phyloP scores from a whole-genome alignment of 2,113 vertebrate species.

The Reinhardtius hippoglossoides region DNA sequence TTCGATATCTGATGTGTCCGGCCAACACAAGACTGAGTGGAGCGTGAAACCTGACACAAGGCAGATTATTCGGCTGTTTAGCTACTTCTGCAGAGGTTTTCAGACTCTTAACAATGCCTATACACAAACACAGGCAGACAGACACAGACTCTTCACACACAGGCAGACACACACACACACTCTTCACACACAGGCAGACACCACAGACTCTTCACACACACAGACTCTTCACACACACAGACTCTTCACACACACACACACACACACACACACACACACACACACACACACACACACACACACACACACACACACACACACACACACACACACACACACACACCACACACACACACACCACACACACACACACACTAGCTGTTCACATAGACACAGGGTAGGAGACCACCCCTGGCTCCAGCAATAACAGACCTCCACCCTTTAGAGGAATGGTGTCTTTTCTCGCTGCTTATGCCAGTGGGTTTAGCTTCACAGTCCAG shows the following conservation, averaged over 20 bases:
- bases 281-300: background rate
- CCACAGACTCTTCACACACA: too few species aligned
- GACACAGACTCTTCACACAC: slow-evolving; percentile 6
- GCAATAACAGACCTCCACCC: slow-evolving; percentile 69
- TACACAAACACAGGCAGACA: slow-evolving; percentile 44
- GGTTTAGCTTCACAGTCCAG: background rate
- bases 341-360: background rate
- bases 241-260: slow-evolving; percentile 16
- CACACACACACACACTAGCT: slow-evolving; percentile 9
- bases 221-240: slow-evolving; percentile 1
- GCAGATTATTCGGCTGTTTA: slow-evolving; percentile 47
- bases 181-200: too few species aligned
- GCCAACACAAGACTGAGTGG: slow-evolving; percentile 16
- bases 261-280: slow-evolving; percentile 14
- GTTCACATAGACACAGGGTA: slow-evolving; percentile 6
- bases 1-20: slow-evolving; percentile 22
- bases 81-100: slow-evolving; percentile 35
- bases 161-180: slow-evolving; percentile 16
- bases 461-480: background rate
- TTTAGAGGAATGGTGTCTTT: slow-evolving; percentile 59
- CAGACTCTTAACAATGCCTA: slow-evolving; percentile 4
- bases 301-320: too few species aligned
- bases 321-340: slow-evolving; percentile 7
- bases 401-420: slow-evolving; percentile 56
- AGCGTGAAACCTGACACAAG: slow-evolving; percentile 39